A percentile compares a stretch with the other conserved stretches of the same genome.
These are phyloP conservation scores for Zoanthus solanderi DNA, from an alignment of 92 coral and sea anemone species.

Conservation along the genomic window DNA sequence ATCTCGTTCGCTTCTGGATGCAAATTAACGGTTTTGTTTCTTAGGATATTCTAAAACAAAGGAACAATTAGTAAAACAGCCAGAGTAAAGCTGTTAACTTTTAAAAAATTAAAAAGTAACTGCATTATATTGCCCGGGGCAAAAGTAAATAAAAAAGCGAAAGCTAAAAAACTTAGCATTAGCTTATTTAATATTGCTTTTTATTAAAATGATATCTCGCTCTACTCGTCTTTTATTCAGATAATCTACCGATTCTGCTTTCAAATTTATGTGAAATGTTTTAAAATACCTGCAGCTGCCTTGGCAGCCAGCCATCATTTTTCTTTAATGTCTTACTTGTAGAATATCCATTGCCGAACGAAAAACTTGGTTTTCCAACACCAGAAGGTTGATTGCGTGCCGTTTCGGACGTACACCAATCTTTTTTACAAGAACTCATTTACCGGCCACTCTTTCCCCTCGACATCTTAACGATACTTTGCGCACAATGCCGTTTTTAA, in stretches of 20 bases:
- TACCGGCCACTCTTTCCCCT: neutral
- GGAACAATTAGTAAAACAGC: too few species aligned
- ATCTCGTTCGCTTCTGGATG: too few species aligned
- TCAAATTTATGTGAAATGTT: neutral
- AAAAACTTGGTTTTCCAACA: too few species aligned
- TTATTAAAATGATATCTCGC: neutral
- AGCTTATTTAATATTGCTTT: neutral
- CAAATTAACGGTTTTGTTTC: too few species aligned
- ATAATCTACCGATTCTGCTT: neutral
- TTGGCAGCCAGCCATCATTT: neutral
- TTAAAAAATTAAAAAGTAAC: too few species aligned
- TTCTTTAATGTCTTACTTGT: neutral
- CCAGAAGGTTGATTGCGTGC: neutral
- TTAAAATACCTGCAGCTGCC: conserved; percentile 13
- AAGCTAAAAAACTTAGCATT: too few species aligned
- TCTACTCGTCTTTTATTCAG: neutral
- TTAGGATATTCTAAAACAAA: too few species aligned
- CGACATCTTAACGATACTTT: neutral
- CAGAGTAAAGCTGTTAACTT: too few species aligned
- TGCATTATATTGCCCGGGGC: too few species aligned
- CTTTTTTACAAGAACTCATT: neutral
- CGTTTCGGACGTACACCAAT: neutral
- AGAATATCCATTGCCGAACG: neutral
- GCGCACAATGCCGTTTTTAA: neutral
- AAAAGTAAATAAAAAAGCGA: too few species aligned